Conservation (phyloP, 2,888 invertebrate genomes). For the Lysandra bellargus region DNA sequence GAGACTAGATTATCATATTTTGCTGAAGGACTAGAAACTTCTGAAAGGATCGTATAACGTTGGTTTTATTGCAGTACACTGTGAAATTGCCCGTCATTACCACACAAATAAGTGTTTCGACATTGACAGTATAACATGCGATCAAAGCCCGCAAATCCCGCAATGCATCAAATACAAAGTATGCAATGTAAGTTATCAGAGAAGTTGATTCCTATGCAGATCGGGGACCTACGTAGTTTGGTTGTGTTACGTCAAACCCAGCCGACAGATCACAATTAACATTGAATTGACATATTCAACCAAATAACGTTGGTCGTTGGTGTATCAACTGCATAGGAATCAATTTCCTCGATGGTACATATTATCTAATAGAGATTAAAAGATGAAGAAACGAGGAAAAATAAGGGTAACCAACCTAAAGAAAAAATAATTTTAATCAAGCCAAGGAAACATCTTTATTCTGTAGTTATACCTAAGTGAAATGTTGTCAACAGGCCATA, state of each 20-base stretch:
- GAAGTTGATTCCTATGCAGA: too few species aligned
- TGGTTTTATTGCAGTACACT: not conserved
- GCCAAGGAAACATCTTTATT: not conserved
- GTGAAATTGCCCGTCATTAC: not conserved
- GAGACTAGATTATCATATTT: not conserved
- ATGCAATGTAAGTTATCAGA: not conserved
- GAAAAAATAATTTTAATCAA: not conserved
- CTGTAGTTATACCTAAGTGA: not conserved
- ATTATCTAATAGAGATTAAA: not conserved
- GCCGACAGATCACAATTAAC: too few species aligned
- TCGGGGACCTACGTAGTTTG: too few species aligned
- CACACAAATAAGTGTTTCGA: not conserved
- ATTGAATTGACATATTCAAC: too few species aligned
- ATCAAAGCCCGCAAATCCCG: slow-evolving; percentile 52
- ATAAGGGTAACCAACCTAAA: not conserved
- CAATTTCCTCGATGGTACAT: too few species aligned
- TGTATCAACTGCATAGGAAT: too few species aligned
- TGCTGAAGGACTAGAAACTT: not conserved
- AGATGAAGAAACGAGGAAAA: not conserved
- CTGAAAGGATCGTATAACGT: not conserved
- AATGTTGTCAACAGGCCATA: not conserved
- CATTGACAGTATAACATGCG: slow-evolving; percentile 24
- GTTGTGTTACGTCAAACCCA: too few species aligned
- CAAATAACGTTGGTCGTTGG: too few species aligned
- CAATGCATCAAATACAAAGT: slow-evolving; percentile 59